Base-by-base conservation (phyloP, 2,888 invertebrate genomes). In the Caenorhabditis doughertyi region DNA sequence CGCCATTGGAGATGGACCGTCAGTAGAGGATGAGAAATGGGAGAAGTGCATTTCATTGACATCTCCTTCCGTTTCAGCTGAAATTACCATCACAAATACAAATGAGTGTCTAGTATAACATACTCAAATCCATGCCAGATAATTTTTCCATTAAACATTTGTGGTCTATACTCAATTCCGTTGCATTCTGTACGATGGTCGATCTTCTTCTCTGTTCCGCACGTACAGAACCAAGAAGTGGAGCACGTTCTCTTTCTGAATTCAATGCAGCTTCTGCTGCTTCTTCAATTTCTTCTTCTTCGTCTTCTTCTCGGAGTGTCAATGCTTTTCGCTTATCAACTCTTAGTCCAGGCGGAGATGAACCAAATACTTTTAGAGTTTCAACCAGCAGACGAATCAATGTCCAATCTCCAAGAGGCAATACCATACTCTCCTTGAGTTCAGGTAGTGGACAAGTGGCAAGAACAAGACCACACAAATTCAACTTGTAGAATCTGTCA, bases 361-460 rank as follows among this genome's bases (percentile, higher is more conserved):
- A 60, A 32, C 86, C 87, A 56, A 89, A 87, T 2, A 84, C 86
- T 67, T 90, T 88, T 23, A 91, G 80, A 16, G 89, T 89, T 64
- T 91, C 91, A 27, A 92, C 72, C 39, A 91, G 79, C 49, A 91
- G 79, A 53, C 85, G 84, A 32, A 91, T 80, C 58, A 91, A 84
- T n/a, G 90, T 90, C 91, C 91, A 91, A 76, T 92, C 91, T 23
- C 91, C 91, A 16, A 91, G 85, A n/a, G 88, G 85, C 49, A 90
- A 74, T 85, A 88, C 51, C 44, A 81, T 70, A 1, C 67, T 67
- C 1, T 81, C 86, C 35, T 84, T 81, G 13, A 93, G 91, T 13
- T 91, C 92, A 32, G 92, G 92, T 90, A 93, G 91, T 4, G 92
- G 92, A 58, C 92, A 92, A 68, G 93, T 92, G 8, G 92, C 92